A percentile compares a stretch with the other conserved stretches of the same genome.
Conservation (phyloP, 2,888 invertebrate genomes). For the Perizoma flavofasciatum region DNA sequence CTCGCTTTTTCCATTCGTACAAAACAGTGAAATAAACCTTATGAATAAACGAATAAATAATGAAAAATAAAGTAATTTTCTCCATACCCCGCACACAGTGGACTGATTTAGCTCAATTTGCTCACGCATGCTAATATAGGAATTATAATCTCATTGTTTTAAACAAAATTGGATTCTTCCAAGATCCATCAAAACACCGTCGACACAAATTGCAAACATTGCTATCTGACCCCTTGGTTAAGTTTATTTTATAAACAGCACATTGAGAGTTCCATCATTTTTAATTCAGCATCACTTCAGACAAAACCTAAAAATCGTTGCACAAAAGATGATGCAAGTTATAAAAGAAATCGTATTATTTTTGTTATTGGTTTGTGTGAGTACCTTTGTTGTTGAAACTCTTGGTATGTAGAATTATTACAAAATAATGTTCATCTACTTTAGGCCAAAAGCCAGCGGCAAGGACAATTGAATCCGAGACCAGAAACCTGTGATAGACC, state of each 20-base stretch:
- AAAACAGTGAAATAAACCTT: too few relatives aligned
- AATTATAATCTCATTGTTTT: too few relatives aligned
- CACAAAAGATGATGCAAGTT: background rate
- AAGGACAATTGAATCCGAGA: conserved; percentile 21
- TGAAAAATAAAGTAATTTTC: too few relatives aligned
- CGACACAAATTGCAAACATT: conserved; percentile 5
- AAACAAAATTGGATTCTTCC: too few relatives aligned
- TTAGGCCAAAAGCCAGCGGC: conserved; percentile 33
- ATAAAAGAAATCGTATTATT: conserved; percentile 31
- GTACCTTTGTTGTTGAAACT: conserved; percentile 27
- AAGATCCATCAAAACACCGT: background rate
- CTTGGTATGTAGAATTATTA: too few relatives aligned
- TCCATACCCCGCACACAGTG: too few relatives aligned
- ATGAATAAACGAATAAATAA: too few relatives aligned
- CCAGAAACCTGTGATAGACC: conserved; percentile 51
- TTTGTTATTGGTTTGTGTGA: conserved; percentile 33
- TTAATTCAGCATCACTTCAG: conserved; percentile 2
- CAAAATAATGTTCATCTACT: conserved; percentile 1
- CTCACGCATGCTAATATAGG: too few relatives aligned
- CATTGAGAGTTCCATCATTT: conserved; percentile 1
- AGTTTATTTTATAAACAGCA: too few relatives aligned
- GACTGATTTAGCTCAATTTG: too few relatives aligned
- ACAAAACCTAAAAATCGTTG: background rate
- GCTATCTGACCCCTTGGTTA: background rate
- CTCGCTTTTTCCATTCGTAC: too few relatives aligned